These are phyloP conservation scores for Omphaloscelis lunosa DNA, from an alignment of 2,888 invertebrate genomes.

Conservation along the genomic window DNA sequence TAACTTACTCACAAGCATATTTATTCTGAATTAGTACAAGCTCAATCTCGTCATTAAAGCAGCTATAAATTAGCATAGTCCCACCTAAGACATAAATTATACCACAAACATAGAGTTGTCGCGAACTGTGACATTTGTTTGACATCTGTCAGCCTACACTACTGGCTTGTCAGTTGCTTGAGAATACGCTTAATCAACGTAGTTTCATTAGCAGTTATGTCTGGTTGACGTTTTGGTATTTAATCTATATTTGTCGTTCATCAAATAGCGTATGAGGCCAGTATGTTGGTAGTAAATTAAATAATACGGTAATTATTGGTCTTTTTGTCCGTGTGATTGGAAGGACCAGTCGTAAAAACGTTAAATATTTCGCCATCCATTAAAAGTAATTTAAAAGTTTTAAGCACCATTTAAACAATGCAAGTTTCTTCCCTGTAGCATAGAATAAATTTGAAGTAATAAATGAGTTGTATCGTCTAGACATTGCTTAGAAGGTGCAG, in stretches of 20 bases:
- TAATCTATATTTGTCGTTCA: constrained; percentile 35
- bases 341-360: not conserved
- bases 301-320: not conserved
- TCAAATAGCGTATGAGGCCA: constrained; percentile 5
- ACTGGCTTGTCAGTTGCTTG: constrained; percentile 42
- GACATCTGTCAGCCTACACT: constrained; percentile 56
- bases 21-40: not conserved
- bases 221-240: constrained; percentile 50
- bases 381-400: too few species aligned
- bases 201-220: constrained; percentile 53
- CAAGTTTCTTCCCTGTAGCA: too few species aligned
- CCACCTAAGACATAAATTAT: constrained; percentile 45
- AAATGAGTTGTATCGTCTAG: too few species aligned
- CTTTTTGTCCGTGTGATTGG: not conserved
- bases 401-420: too few species aligned
- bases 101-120: constrained; percentile 52
- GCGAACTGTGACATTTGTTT: constrained; percentile 53
- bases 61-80: constrained; percentile 48
- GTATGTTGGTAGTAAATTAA: not conserved
- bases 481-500: too few species aligned
- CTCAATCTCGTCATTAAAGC: constrained; percentile 13
- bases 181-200: constrained; percentile 52
- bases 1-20: not conserved
- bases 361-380: too few species aligned
- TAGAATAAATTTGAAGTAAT: too few species aligned